Conservation (phyloP, 37 sponge, comb jelly and placozoan genomes). For the Aphrocallistes beatrix region DNA sequence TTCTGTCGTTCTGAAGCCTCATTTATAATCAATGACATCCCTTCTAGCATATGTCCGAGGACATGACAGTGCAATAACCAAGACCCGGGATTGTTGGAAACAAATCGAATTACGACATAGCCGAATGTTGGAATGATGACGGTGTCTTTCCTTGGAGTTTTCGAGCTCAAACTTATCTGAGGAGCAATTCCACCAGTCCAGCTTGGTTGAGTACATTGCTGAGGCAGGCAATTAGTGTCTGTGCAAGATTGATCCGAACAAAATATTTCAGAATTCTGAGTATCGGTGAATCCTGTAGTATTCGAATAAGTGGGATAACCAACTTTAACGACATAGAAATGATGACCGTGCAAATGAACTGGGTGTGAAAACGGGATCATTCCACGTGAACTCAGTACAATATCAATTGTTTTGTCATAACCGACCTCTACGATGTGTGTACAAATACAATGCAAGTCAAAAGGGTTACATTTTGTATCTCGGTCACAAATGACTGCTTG, state of each 20-base stretch:
- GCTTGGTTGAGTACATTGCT: not conserved
- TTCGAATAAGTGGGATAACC: conserved; percentile 47
- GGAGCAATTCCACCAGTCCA: not conserved
- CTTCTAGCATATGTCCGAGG: conserved; percentile 50
- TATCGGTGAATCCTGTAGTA: not conserved
- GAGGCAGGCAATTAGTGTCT: not conserved
- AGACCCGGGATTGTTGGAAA: conserved; percentile 71
- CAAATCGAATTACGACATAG: conserved; percentile 54
- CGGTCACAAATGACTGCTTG: not conserved
- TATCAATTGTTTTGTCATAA: not conserved
- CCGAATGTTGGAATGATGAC: conserved; percentile 73
- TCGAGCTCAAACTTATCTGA: not conserved
- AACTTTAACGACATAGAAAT: conserved; percentile 44
- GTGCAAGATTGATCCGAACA: conserved; percentile 22
- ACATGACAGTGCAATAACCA: conserved; percentile 93
- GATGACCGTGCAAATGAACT: conserved; percentile 51
- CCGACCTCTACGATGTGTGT: conserved; percentile 17
- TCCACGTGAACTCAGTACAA: conserved; percentile 20
- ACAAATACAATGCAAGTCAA: conserved; percentile 10
- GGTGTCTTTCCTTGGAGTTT: conserved; percentile 51
- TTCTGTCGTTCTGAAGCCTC: conserved; percentile 18
- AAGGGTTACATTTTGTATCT: not conserved
- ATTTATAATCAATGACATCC: conserved; percentile 57
- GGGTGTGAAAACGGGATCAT: conserved; percentile 29
- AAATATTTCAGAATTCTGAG: conserved; percentile 11